A percentile compares a stretch with the other conserved stretches of the same genome.
Evolutionary conservation across 2,113 vertebrate species (phyloP).

Genomic region (Budorcas taxicolor): DNA sequence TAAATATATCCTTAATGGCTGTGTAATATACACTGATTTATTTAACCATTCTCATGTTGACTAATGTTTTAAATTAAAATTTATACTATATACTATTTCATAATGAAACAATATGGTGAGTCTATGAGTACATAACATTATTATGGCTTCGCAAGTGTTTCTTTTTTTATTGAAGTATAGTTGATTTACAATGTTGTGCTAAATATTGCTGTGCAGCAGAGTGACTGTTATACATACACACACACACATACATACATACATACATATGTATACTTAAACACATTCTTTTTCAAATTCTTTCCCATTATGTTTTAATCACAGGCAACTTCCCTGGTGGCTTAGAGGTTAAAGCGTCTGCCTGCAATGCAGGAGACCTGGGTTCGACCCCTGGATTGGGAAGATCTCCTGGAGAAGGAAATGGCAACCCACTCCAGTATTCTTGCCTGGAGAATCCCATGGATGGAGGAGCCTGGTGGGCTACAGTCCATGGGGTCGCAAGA

Average conservation of each 20-base stretch:
- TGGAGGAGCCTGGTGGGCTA: too few species aligned
- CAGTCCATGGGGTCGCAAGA: too few species aligned
- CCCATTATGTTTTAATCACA: background rate
- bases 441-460: too few species aligned
- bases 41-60: background rate
- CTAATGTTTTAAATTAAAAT: conserved; percentile 1
- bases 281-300: background rate
- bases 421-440: too few species aligned
- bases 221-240: background rate
- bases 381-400: too few species aligned
- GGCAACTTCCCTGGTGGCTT: too few species aligned
- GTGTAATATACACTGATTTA: background rate
- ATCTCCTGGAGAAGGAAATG: too few species aligned
- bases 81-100: background rate
- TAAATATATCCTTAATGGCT: background rate
- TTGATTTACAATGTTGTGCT: background rate
- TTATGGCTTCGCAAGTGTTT: background rate
- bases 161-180: background rate
- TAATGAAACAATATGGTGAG: background rate
- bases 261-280: background rate
- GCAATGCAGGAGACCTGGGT: too few species aligned
- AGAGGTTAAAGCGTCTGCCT: too few species aligned
- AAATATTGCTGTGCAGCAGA: background rate
- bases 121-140: background rate
- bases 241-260: background rate